phyloP scores from a whole-genome alignment of 2,797 vertebrate species.

The Pachyuromys duprasi region DNA sequence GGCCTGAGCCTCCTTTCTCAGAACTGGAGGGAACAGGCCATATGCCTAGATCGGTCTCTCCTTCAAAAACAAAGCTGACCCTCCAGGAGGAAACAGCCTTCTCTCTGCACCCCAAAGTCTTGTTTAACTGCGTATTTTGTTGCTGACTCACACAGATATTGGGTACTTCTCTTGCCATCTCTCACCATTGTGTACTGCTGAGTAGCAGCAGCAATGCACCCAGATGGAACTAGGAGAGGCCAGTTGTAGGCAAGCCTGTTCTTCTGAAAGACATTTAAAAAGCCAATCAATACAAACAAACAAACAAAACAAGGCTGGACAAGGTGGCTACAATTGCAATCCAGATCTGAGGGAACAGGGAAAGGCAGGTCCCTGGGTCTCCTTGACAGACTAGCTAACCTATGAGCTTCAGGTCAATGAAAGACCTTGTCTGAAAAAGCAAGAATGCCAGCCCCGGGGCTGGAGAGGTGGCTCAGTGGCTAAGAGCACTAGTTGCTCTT shows the following conservation, averaged over 20 bases:
- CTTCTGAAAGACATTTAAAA: slow-evolving; percentile 4
- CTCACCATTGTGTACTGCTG: not conserved
- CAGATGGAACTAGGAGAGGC: not conserved
- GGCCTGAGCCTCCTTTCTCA: not conserved
- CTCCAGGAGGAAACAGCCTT: slow-evolving; percentile 1
- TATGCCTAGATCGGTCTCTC: not conserved
- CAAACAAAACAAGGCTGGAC: not conserved
- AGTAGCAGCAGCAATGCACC: not conserved
- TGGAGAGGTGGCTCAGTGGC: no score
- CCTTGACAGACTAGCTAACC: not conserved
- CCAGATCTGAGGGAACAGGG: not conserved
- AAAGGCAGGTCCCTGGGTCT: no score
- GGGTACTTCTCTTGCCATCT: not conserved
- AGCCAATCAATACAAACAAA: not conserved
- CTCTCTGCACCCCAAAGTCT: not conserved
- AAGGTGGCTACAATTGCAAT: not conserved
- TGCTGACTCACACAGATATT: slow-evolving; percentile 31
- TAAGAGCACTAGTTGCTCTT: no score
- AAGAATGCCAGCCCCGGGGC: no score
- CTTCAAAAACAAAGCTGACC: slow-evolving; percentile 8
- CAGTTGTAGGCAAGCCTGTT: not conserved
- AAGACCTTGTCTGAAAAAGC: not conserved
- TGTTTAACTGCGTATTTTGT: slow-evolving; percentile 34
- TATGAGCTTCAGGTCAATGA: not conserved
- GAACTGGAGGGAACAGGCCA: not conserved